These are phyloP conservation scores for Apogon talboti DNA, from an alignment of 2,797 vertebrate genomes.

Conservation along the genomic window DNA sequence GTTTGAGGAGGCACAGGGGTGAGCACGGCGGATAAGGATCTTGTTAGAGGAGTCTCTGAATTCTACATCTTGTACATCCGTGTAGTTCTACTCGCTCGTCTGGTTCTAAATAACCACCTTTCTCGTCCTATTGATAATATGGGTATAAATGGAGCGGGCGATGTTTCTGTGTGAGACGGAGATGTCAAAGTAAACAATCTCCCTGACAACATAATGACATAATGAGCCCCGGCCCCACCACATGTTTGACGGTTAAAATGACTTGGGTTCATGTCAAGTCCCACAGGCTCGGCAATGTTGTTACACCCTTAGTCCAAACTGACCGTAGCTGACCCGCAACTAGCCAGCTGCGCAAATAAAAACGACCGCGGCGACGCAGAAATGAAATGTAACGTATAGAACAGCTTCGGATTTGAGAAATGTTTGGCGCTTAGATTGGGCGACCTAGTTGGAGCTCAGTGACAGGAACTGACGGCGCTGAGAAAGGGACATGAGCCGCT, in stretches of 20 bases:
- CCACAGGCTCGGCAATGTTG: constrained; percentile 61
- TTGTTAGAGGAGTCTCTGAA: constrained; percentile 61
- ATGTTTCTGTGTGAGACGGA: constrained; percentile 54
- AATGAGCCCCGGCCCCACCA: constrained; percentile 60
- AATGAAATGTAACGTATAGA: constrained; percentile 37
- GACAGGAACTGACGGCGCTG: constrained; percentile 28
- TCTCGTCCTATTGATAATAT: constrained; percentile 53
- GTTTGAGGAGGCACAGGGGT: constrained; percentile 40
- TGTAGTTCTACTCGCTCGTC: constrained; percentile 31
- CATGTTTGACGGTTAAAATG: constrained; percentile 69
- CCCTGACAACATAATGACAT: constrained; percentile 75
- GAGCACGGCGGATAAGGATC: constrained; percentile 50
- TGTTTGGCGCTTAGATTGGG: constrained; percentile 3
- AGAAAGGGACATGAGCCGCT: constrained; percentile 3
- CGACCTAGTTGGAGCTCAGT: constrained; percentile 8
- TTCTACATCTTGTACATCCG: constrained; percentile 38
- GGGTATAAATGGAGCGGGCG: constrained; percentile 39
- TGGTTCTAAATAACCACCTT: constrained; percentile 35
- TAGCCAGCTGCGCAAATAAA: constrained; percentile 62
- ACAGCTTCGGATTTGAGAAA: constrained; percentile 25
- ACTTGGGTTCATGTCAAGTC: constrained; percentile 59
- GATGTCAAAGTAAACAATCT: constrained; percentile 72
- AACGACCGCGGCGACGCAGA: constrained; percentile 41
- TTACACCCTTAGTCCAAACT: constrained; percentile 59
- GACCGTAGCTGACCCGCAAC: constrained; percentile 53